Evolutionary conservation across 2,888 invertebrate genomes (phyloP).

Genomic region (Antheraea yamamai): DNA sequence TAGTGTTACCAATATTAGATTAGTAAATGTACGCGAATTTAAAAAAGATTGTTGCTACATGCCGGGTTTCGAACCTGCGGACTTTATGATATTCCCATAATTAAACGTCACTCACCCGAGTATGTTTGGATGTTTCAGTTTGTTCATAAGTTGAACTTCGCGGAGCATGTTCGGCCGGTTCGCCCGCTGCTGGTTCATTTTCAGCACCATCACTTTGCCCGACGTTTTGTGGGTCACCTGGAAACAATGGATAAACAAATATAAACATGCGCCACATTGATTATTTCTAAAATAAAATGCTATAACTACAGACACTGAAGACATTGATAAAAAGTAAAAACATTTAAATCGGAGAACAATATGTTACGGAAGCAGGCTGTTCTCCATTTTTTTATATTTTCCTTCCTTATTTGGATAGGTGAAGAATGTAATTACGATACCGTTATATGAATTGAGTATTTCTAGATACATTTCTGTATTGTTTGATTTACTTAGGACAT

Average conservation of each 20-base stretch:
- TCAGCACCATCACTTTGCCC: constrained; percentile 97
- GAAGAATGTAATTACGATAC: no score
- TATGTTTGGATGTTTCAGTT: constrained; percentile 96
- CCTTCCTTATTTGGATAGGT: no score
- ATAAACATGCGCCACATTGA: background rate
- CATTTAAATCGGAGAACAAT: no score
- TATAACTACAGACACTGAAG: no score
- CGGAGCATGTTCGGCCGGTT: constrained; percentile 98
- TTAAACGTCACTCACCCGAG: constrained; percentile 83
- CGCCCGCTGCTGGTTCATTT: constrained; percentile 96
- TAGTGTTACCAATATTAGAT: no score
- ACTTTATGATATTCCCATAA: background rate
- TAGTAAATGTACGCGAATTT: no score
- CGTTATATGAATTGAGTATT: no score
- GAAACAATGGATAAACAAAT: constrained; percentile 45
- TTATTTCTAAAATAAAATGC: background rate
- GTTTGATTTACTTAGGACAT: background rate
- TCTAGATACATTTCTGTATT: background rate
- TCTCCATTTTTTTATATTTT: no score
- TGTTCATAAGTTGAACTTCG: constrained; percentile 98
- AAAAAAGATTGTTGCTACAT: no score
- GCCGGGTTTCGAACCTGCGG: no score
- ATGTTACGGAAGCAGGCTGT: no score
- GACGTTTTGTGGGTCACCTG: constrained; percentile 97
- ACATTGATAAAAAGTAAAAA: no score